Percentiles rank a stretch among this genome's conserved stretches.
phyloP scores from a whole-genome alignment of 2,797 vertebrate genomes.

The Hozukius guyotensis region DNA sequence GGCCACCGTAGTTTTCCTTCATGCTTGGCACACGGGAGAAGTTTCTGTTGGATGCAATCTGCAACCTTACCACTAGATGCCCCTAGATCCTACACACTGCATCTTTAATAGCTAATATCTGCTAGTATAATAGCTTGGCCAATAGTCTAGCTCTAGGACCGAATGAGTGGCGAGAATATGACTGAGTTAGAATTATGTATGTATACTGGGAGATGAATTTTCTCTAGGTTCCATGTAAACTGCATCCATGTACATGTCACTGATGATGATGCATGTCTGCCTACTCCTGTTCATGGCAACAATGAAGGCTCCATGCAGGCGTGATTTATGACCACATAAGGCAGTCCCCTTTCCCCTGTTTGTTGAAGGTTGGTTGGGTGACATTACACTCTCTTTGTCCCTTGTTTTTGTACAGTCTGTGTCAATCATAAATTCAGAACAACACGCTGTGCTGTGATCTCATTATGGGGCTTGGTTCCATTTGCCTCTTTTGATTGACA shows the following conservation, averaged over 20 bases:
- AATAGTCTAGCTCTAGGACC: not conserved
- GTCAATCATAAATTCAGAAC: slow-evolving; percentile 19
- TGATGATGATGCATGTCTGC: not conserved
- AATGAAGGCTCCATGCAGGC: not conserved
- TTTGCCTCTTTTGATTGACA: slow-evolving; percentile 51
- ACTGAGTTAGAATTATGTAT: not conserved
- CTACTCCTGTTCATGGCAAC: not conserved
- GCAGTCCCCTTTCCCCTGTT: not conserved
- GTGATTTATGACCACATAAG: slow-evolving; percentile 30
- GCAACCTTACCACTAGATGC: too few species aligned
- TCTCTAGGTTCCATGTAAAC: not conserved
- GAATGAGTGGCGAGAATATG: not conserved
- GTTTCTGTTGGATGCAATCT: too few species aligned
- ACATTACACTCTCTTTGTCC: not conserved
- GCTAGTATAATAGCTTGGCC: too few species aligned
- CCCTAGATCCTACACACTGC: too few species aligned
- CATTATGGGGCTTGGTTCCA: slow-evolving; percentile 40
- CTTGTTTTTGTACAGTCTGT: not conserved
- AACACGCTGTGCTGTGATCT: slow-evolving; percentile 32
- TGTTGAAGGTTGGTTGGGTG: not conserved
- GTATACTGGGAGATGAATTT: not conserved
- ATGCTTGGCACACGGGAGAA: too few species aligned
- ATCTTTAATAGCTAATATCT: too few species aligned
- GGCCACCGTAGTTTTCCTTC: too few species aligned
- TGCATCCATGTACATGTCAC: not conserved